These are phyloP conservation scores for Odontomachus brunneus DNA, from an alignment of 1,140 invertebrate genomes.

Conservation along the genomic window DNA sequence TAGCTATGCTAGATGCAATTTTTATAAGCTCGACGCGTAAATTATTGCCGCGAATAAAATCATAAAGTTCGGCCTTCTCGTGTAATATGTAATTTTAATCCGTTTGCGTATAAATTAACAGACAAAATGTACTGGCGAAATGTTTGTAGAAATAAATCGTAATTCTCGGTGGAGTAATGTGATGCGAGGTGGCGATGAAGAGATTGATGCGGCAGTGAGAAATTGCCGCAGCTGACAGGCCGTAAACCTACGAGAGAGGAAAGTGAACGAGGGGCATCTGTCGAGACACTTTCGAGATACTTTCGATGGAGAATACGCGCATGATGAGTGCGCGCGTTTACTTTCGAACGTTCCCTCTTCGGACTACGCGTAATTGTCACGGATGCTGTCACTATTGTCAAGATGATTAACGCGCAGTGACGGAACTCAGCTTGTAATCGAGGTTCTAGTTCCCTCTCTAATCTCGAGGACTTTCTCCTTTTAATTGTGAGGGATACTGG, in stretches of 20 bases:
- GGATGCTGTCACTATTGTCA: slow-evolving; percentile 22
- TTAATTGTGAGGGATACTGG: too few relatives aligned
- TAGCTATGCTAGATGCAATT: too few relatives aligned
- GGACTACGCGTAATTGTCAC: slow-evolving; percentile 11
- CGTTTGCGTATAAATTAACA: too few relatives aligned
- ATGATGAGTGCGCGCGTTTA: neutral
- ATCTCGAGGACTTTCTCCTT: slow-evolving; percentile 23
- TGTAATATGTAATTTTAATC: too few relatives aligned
- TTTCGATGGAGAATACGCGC: neutral
- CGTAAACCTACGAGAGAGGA: slow-evolving; percentile 18
- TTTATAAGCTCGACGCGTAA: too few relatives aligned
- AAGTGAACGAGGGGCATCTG: slow-evolving; percentile 29
- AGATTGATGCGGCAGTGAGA: neutral
- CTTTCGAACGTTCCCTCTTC: slow-evolving; percentile 46
- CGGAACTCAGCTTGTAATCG: too few relatives aligned
- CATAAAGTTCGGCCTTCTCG: too few relatives aligned
- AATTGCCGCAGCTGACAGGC: slow-evolving; percentile 4
- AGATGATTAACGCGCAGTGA: slow-evolving; percentile 6
- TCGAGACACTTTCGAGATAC: slow-evolving; percentile 37
- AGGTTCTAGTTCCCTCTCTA: neutral
- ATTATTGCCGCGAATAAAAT: too few relatives aligned
- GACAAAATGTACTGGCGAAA: too few relatives aligned
- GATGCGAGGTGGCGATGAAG: neutral
- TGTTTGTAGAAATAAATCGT: too few relatives aligned
- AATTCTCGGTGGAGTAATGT: too few relatives aligned